Conservation (phyloP, 2,888 invertebrate genomes). For the Heteropelma amictum region DNA sequence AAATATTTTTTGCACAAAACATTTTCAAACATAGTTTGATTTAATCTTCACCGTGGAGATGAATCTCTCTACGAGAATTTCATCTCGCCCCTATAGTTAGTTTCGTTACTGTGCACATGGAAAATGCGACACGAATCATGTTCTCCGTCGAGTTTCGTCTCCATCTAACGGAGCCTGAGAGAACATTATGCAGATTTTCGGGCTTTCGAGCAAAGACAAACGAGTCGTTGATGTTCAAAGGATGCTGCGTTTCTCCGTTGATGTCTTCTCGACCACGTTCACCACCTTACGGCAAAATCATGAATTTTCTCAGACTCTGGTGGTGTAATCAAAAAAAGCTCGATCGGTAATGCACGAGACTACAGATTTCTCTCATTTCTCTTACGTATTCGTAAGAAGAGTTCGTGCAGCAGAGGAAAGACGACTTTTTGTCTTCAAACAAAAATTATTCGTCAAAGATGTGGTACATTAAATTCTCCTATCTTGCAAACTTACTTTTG, state of each 20-base stretch:
- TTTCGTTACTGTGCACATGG: too few species aligned
- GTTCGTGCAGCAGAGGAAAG: not conserved
- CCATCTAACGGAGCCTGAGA: slow-evolving; percentile 47
- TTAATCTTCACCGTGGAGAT: too few species aligned
- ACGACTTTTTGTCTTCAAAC: too few species aligned
- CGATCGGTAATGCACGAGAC: slow-evolving; percentile 53
- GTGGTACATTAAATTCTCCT: not conserved
- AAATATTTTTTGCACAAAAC: too few species aligned
- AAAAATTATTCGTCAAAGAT: not conserved
- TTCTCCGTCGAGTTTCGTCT: slow-evolving; percentile 16
- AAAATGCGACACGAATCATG: too few species aligned
- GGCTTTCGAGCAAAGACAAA: slow-evolving; percentile 30
- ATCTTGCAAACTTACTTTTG: not conserved
- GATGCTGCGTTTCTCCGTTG: not conserved
- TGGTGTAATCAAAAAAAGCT: not conserved
- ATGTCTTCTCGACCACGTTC: not conserved
- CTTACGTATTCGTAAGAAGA: not conserved
- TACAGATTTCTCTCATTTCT: too few species aligned
- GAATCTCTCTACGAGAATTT: too few species aligned
- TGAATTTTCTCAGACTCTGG: slow-evolving; percentile 10
- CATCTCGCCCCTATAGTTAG: too few species aligned
- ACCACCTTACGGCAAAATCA: slow-evolving; percentile 30
- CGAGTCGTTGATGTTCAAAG: slow-evolving; percentile 25
- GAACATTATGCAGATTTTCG: slow-evolving; percentile 13
- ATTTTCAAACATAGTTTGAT: too few species aligned